Evolutionary conservation across 2,797 vertebrate genomes (phyloP), one percentile per base, ranked within the genome.

Genomic region (Falco columbarius): DNA sequence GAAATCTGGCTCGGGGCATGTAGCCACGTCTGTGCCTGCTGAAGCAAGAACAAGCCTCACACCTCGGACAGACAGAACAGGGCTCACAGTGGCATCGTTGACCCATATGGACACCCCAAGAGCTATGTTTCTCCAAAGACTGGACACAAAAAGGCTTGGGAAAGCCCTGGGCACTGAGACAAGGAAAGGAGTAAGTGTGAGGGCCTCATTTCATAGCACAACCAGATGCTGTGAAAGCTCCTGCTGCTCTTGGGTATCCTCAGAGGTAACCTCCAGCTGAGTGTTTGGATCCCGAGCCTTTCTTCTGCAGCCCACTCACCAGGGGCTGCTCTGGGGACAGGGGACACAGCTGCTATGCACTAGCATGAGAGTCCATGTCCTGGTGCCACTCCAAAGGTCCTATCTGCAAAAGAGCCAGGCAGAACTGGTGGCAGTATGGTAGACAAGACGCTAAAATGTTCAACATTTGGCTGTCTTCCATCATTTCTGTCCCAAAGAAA

Each of bases 381-480:
- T 24, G 38, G 32, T 70, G 46, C 32, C 4, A 5, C 26, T 27
- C 32, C 0, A 1, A n/a, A 61, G 22, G 52, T 36, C 32, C 70
- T 40, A 58, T 18, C 80, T 51, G 32, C 52, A 61, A 20, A 51
- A 26, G 14, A 61, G 58, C 36, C 10, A 5, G 51, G 14, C 34
- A 63, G 22, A n/a, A 49, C 55, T 11, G 38, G 49, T 18, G 34
- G 17, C 44, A 9, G 12, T 27, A 49, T 0, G 0, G 23, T 26
- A 42, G 15, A 61, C 18, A 67, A 42, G 71, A 51, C 2, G 4
- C 47, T 54, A 82, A 82, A 66, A 70, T 3, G 9, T 24, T 55
- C 6, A 9, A 1, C 4, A 8, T 32, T 63, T 49, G 6, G 4
- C 29, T 14, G 12, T 42, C 13, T 44, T 70, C 46, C 44, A 73